Base-by-base conservation (phyloP, 92 coral and sea anemone species). In the Bergia sp. region DNA sequence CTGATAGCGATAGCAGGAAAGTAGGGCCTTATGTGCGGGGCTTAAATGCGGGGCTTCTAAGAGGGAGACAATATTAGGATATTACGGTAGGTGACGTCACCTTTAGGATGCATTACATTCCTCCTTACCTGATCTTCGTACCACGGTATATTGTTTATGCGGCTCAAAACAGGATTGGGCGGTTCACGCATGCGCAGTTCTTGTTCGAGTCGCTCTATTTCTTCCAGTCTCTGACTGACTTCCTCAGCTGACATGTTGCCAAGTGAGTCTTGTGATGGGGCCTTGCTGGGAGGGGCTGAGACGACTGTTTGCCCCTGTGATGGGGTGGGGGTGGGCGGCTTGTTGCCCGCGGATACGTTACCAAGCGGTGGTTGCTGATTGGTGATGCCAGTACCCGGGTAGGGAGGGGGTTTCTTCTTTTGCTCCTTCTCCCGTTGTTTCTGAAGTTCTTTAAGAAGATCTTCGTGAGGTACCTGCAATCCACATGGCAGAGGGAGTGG, bases 101-200 rank as follows among this genome's bases (percentile, higher is more conserved):
- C 8, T 7, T 36, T 69, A 36, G 21, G 40, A 13, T 36, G 37
- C 29, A 2, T 39, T 20, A 16, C 7, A 42, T 45, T 11, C 39
- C 55, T 9, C 45, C 66, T 21, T 85, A 95, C 98, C 98, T 93
- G 96, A 7, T 95, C 93, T 72, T 94, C 98, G 39, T 95, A 95
- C 98, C 98, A 95, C 57, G 98, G 98, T 29, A 93, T 93, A 37
- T 94, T 93, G 76, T 89, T 91, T 85, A 91, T 91, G 88, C 93
- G 93, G 86, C 82, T 88, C 90, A 89, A 90, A 57, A 89, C 91
- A 2, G 93, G 92, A 37, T 91, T 91, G 13, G 87, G 79, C 23
- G 90, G 87, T 81, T 85, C 71, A 0, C 91, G 93, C 74, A 82
- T 75, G 75, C 88, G 86, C 40, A 81, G 65, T 43, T 66, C 89